Evolutionary conservation across 2,797 vertebrate genomes (phyloP).

Genomic region (Typhlichthys eigenmanni): DNA sequence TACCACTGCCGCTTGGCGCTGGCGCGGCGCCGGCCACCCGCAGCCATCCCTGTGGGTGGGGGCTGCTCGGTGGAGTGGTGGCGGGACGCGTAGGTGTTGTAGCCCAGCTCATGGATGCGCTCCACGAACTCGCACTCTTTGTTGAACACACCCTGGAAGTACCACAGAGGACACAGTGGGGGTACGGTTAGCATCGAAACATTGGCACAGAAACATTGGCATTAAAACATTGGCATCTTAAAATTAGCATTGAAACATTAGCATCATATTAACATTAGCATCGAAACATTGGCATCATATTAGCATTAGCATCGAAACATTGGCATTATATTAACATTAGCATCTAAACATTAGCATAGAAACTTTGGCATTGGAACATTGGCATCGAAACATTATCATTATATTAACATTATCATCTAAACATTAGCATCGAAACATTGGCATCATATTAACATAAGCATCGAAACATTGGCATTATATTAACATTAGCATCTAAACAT

Average conservation of each 20-base stretch:
- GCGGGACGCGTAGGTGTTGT: slow-evolving; percentile 93
- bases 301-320: not conserved
- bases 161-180: slow-evolving; percentile 11
- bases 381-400: too few species aligned
- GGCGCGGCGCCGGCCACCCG: slow-evolving; percentile 70
- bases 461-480: not conserved
- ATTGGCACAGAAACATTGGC: too few species aligned
- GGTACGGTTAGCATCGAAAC: not conserved
- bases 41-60: slow-evolving; percentile 41
- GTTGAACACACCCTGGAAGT: slow-evolving; percentile 85
- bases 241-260: too few species aligned
- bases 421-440: too few species aligned
- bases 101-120: slow-evolving; percentile 93
- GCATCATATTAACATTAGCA: too few species aligned
- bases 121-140: slow-evolving; percentile 97
- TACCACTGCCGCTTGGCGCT: slow-evolving; percentile 91
- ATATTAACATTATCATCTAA: too few species aligned
- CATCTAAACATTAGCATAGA: too few species aligned
- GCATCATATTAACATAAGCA: not conserved
- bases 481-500: too few species aligned
- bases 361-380: too few species aligned
- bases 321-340: too few species aligned
- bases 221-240: too few species aligned
- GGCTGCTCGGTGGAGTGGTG: slow-evolving; percentile 84
- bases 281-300: too few species aligned